phyloP scores from a whole-genome alignment of 1,140 invertebrate genomes.

The Plutomurus gul region DNA sequence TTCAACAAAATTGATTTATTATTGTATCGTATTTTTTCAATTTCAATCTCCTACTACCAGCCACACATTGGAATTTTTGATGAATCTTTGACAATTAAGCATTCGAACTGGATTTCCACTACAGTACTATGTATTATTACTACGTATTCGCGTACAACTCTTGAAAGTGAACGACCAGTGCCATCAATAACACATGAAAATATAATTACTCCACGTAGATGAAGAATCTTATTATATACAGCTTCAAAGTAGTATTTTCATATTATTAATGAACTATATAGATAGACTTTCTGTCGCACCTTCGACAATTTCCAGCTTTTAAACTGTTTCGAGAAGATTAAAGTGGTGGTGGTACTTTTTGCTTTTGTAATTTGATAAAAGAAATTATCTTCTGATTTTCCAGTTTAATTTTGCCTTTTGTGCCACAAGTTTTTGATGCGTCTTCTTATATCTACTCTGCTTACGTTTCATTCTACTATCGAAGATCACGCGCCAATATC shows the following conservation, averaged over 20 bases:
- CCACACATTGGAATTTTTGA: no score
- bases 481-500: not conserved
- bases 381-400: no score
- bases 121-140: not conserved
- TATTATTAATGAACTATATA: not conserved
- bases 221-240: not conserved
- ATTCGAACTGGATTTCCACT: not conserved
- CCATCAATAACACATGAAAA: slow-evolving; percentile 24
- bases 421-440: not conserved
- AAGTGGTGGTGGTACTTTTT: not conserved
- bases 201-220: not conserved
- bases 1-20: no score
- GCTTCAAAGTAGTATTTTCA: not conserved
- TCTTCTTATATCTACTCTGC: not conserved
- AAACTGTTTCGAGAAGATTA: not conserved
- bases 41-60: no score
- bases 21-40: no score
- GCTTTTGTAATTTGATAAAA: not conserved
- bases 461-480: not conserved
- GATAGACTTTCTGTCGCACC: not conserved
- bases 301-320: not conserved
- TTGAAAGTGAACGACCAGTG: not conserved
- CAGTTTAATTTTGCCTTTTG: not conserved
- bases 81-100: no score
- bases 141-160: not conserved